Evolutionary conservation across 1,140 invertebrate species (phyloP).

Genomic region (Nylanderia fulva): DNA sequence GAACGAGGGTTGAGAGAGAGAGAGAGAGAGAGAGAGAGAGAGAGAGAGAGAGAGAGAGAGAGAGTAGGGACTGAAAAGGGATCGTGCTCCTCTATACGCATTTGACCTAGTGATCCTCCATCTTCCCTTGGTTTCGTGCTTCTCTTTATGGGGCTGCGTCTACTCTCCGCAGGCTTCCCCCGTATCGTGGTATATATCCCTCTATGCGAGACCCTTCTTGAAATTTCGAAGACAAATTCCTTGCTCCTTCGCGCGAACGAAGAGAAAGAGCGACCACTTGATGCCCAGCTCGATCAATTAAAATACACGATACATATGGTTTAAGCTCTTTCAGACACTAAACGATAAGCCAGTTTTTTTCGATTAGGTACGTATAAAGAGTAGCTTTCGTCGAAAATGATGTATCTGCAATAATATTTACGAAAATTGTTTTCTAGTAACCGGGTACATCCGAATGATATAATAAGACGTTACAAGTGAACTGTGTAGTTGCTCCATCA

Average conservation of each 20-base stretch:
- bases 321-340: neutral
- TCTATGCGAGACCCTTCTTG: slow-evolving; percentile 62
- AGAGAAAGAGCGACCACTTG: slow-evolving; percentile 39
- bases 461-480: neutral
- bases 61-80: slow-evolving; percentile 49
- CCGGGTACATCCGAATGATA: neutral
- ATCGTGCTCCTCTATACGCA: slow-evolving; percentile 75
- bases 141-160: slow-evolving; percentile 50
- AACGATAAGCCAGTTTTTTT: neutral
- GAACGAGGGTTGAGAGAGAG: slow-evolving; percentile 68
- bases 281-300: slow-evolving; percentile 38
- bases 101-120: slow-evolving; percentile 84
- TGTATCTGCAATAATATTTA: slow-evolving; percentile 12
- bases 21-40: slow-evolving; percentile 28
- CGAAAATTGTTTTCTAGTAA: neutral
- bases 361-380: neutral
- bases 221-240: slow-evolving; percentile 70
- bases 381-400: neutral
- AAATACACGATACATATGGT: neutral
- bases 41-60: slow-evolving; percentile 1
- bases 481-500: slow-evolving; percentile 7
- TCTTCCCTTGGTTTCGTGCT: slow-evolving; percentile 57
- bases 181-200: slow-evolving; percentile 19
- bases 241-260: slow-evolving; percentile 32
- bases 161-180: slow-evolving; percentile 28